Percentiles rank a stretch among this genome's conserved stretches.
These are phyloP conservation scores for Hydrocynus forskahlii DNA, from an alignment of 2,797 vertebrate genomes.

Conservation along the genomic window DNA sequence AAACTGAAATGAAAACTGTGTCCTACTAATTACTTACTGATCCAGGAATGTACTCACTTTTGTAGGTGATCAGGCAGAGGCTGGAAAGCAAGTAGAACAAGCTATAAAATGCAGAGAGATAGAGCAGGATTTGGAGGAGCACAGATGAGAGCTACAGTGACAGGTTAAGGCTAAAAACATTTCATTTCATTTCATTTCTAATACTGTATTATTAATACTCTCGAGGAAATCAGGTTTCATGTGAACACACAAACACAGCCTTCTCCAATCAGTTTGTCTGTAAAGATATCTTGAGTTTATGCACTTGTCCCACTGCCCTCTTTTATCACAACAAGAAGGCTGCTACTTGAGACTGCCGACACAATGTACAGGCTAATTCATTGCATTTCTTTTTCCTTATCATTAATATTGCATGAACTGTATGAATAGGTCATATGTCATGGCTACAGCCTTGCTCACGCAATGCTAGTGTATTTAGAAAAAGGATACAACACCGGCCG, in stretches of 20 bases:
- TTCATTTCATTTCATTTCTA: neutral
- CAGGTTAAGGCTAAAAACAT: slow-evolving; percentile 34
- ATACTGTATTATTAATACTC: neutral
- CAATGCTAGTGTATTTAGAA: neutral
- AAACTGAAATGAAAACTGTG: neutral
- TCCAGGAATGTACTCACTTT: slow-evolving; percentile 77
- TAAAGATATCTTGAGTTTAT: neutral
- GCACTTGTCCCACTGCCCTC: neutral
- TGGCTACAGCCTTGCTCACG: neutral
- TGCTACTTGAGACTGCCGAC: neutral
- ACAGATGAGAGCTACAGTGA: slow-evolving; percentile 78
- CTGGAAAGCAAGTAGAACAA: slow-evolving; percentile 80
- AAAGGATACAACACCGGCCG: slow-evolving; percentile 67
- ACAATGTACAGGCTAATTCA: neutral
- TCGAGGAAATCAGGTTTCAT: neutral
- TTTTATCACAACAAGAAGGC: neutral
- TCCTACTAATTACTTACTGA: neutral
- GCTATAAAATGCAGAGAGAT: slow-evolving; percentile 72
- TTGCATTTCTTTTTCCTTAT: neutral
- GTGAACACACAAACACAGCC: neutral
- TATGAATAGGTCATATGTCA: neutral
- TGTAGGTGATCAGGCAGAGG: slow-evolving; percentile 80
- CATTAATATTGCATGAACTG: neutral
- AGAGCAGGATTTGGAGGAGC: slow-evolving; percentile 80
- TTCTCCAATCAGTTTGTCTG: neutral